Evolutionary conservation across 53 echinoderm and acorn worm genomes (phyloP).

Genomic region (Crossaster papposus): DNA sequence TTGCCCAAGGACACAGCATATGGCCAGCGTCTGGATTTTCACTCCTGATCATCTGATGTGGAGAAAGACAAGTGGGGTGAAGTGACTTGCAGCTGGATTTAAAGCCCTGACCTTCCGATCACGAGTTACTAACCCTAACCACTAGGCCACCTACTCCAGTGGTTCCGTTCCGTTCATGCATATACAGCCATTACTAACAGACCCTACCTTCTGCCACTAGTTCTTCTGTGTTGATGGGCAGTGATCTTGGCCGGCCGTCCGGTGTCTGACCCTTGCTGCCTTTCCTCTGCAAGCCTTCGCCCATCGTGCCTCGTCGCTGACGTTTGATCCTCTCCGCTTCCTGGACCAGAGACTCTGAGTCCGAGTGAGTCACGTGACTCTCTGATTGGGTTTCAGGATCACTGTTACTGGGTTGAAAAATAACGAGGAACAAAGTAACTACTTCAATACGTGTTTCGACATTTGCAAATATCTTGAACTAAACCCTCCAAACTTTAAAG

Average conservation of each 20-base stretch:
- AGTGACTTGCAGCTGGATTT: too few species aligned
- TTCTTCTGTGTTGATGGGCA: slow-evolving; percentile 80
- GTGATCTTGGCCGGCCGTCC: slow-evolving; percentile 80
- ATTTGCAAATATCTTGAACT: not conserved
- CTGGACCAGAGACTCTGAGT: slow-evolving; percentile 67
- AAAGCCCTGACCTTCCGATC: not conserved
- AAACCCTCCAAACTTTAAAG: too few species aligned
- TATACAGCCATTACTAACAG: not conserved
- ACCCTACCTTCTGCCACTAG: slow-evolving; percentile 53
- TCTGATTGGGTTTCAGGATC: slow-evolving; percentile 70
- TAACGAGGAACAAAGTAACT: not conserved
- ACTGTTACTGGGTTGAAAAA: slow-evolving; percentile 38
- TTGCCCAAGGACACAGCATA: not conserved
- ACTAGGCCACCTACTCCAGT: not conserved
- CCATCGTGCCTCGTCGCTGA: slow-evolving; percentile 84
- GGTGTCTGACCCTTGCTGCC: slow-evolving; percentile 53
- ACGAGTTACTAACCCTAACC: not conserved
- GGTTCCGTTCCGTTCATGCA: too few species aligned
- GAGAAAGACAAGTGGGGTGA: too few species aligned
- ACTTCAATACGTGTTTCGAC: not conserved
- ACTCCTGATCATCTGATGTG: not conserved
- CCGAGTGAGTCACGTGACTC: slow-evolving; percentile 69
- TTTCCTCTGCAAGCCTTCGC: slow-evolving; percentile 69
- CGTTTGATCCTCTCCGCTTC: slow-evolving; percentile 65
- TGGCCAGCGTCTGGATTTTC: not conserved